Evolutionary conservation across 2,797 vertebrate genomes (phyloP).

Genomic region (Melanotaenia boesemani): DNA sequence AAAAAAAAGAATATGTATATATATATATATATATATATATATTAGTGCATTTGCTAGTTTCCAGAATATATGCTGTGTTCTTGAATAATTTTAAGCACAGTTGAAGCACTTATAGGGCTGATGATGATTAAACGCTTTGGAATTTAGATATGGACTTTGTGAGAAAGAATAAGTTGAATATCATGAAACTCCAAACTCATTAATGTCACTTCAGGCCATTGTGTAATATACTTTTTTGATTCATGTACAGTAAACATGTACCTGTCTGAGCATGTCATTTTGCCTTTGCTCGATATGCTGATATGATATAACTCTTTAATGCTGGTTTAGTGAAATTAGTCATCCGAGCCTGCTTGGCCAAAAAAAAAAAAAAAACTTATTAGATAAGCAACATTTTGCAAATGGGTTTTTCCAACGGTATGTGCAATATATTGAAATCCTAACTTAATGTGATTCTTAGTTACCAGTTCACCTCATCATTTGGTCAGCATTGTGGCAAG

Average conservation of each 20-base stretch:
- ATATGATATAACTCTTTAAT: neutral
- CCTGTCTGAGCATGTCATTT: constrained; percentile 18
- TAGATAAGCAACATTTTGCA: constrained; percentile 3
- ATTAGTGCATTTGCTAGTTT: constrained; percentile 3
- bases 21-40: no score
- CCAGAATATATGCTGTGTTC: neutral
- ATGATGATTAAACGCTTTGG: constrained; percentile 5
- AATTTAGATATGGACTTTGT: constrained; percentile 11
- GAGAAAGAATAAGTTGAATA: neutral
- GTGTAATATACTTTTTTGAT: neutral
- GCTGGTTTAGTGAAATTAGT: constrained; percentile 10
- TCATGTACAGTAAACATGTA: neutral
- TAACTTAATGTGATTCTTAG: neutral
- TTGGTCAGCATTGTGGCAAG: neutral
- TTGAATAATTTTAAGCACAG: neutral
- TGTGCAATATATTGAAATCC: neutral
- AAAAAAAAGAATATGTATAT: neutral
- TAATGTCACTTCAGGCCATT: neutral
- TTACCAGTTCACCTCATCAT: neutral
- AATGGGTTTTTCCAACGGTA: constrained; percentile 7
- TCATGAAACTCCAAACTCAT: neutral
- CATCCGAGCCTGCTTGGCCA: neutral
- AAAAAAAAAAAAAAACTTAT: neutral
- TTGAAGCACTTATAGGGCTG: neutral
- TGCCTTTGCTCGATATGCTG: neutral